Conservation (phyloP, 2,113 vertebrate genomes). For the Halichoerus grypus region DNA sequence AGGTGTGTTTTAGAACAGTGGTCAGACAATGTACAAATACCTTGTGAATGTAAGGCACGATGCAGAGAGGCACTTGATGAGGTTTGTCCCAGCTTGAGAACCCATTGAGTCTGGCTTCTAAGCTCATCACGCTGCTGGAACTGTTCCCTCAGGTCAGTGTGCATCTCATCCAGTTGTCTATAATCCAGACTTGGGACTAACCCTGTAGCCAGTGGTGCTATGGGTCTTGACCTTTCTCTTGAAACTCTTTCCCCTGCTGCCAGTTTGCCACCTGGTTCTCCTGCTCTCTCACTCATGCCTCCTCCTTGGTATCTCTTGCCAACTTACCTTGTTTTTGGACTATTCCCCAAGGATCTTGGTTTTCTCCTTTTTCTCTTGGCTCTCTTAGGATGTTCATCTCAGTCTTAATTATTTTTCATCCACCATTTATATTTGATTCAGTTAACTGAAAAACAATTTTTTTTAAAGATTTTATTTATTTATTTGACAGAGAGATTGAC, state of each 20-base stretch:
- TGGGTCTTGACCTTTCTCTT: not conserved
- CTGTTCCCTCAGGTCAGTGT: not conserved
- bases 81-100: not conserved
- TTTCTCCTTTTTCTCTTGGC: not conserved
- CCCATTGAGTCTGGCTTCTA: not conserved
- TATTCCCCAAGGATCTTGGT: not conserved
- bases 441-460: not conserved
- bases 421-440: not conserved
- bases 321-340: not conserved
- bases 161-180: accelerated
- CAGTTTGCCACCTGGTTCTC: not conserved
- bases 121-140: accelerated
- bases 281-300: accelerated
- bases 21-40: not conserved
- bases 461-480: too few relatives aligned
- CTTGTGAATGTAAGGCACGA: not conserved
- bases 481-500: too few relatives aligned
- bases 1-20: not conserved
- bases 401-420: not conserved
- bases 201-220: not conserved
- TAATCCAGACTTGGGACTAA: accelerated
- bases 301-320: not conserved
- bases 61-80: not conserved
- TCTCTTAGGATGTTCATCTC: not conserved
- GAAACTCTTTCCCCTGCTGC: not conserved